Conservation (phyloP, 2,113 vertebrate species). For the Erythrocercus mccallii region DNA sequence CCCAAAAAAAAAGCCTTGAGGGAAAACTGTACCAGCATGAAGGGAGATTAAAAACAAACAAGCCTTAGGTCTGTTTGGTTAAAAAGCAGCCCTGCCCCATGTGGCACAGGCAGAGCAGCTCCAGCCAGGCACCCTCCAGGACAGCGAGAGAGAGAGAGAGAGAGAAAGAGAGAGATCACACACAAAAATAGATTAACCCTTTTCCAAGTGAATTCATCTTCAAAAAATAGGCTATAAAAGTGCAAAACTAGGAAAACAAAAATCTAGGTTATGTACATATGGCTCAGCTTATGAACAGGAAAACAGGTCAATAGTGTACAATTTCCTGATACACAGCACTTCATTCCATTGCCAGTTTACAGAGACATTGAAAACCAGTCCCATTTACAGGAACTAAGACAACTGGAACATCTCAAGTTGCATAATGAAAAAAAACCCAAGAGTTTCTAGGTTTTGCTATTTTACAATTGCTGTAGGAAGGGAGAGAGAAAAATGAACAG, state of each 20-base stretch:
- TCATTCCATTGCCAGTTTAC: slow-evolving; percentile 60
- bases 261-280: slow-evolving; percentile 80
- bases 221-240: slow-evolving; percentile 83
- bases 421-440: slow-evolving; percentile 47
- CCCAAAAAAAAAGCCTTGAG: neutral
- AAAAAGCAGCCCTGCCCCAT: slow-evolving; percentile 29
- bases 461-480: slow-evolving; percentile 39
- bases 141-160: slow-evolving; percentile 28
- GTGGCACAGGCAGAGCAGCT: slow-evolving; percentile 24
- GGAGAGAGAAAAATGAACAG: slow-evolving; percentile 66
- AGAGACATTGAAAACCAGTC: slow-evolving; percentile 38
- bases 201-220: slow-evolving; percentile 76
- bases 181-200: slow-evolving; percentile 72
- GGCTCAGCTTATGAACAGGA: slow-evolving; percentile 84
- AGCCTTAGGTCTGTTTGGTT: slow-evolving; percentile 45
- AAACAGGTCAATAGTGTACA: slow-evolving; percentile 62
- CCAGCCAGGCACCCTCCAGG: slow-evolving; percentile 31
- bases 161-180: slow-evolving; percentile 31
- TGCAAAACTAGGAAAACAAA: slow-evolving; percentile 79
- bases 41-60: slow-evolving; percentile 54
- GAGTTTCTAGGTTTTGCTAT: slow-evolving; percentile 37
- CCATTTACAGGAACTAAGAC: slow-evolving; percentile 57
- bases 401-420: slow-evolving; percentile 53
- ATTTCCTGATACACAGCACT: slow-evolving; percentile 75
- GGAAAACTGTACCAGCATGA: slow-evolving; percentile 63